phyloP scores from a whole-genome alignment of 2,797 vertebrate species.

The Cuniculus paca region DNA sequence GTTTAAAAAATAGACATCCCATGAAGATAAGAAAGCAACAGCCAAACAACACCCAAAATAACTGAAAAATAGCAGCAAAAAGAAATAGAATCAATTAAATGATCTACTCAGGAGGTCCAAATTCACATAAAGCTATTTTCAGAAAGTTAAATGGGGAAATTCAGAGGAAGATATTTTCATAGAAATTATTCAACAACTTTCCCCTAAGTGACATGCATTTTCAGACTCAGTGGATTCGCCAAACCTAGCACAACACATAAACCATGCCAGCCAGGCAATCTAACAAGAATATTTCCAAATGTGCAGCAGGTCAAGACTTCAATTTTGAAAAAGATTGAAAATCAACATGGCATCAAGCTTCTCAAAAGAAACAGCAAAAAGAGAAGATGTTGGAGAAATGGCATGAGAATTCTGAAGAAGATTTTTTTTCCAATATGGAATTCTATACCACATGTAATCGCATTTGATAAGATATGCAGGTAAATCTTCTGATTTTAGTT shows the following conservation, averaged over 20 bases:
- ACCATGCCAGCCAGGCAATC: neutral
- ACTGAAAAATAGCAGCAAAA: neutral
- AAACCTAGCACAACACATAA: neutral
- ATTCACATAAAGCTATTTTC: neutral
- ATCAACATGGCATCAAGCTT: neutral
- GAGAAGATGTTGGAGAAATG: neutral
- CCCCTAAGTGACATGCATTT: neutral
- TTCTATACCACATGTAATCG: neutral
- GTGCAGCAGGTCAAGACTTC: neutral
- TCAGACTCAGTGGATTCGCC: neutral
- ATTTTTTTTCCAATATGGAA: neutral
- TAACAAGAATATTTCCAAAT: neutral
- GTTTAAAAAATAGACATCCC: neutral
- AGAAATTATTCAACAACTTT: neutral
- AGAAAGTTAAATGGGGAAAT: neutral
- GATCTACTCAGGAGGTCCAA: neutral
- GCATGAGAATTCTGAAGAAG: neutral
- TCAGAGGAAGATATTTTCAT: neutral
- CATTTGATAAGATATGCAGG: neutral
- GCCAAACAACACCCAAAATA: neutral
- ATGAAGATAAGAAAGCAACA: neutral
- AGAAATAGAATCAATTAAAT: neutral
- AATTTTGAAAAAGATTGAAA: slow-evolving; percentile 24
- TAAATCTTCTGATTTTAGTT: neutral
- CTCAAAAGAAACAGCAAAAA: neutral